phyloP scores from a whole-genome alignment of 2,113 vertebrate species.

The Ctenodactylus gundi region DNA sequence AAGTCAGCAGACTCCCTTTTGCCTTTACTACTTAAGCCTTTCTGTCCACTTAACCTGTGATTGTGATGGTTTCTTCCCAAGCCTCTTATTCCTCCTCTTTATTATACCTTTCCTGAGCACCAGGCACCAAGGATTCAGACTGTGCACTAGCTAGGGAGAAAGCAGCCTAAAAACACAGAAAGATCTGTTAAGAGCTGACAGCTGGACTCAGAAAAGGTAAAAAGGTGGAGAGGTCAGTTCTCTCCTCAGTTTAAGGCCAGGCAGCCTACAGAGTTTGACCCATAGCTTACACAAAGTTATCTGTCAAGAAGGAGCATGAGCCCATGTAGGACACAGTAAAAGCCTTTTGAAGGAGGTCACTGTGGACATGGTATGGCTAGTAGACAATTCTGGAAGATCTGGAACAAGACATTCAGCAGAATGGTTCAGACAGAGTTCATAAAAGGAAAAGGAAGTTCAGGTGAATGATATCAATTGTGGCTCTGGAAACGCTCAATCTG shows the following conservation, averaged over 20 bases:
- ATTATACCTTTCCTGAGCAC: neutral
- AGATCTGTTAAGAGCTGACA: neutral
- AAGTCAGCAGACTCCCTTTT: neutral
- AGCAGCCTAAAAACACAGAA: neutral
- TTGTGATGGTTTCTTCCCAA: neutral
- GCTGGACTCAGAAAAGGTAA: neutral
- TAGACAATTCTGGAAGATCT: neutral
- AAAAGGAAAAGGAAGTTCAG: neutral
- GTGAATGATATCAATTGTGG: neutral
- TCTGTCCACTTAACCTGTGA: neutral
- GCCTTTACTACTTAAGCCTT: neutral
- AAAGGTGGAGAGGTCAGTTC: neutral
- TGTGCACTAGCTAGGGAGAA: neutral
- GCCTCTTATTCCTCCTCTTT: neutral
- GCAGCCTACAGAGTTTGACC: neutral
- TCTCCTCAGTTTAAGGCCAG: neutral
- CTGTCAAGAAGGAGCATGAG: neutral
- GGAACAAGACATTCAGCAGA: neutral
- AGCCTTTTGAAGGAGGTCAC: neutral
- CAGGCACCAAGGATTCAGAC: neutral
- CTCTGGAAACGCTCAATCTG: slow-evolving; percentile 13
- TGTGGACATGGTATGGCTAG: neutral
- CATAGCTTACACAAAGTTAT: neutral
- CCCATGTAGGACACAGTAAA: neutral
- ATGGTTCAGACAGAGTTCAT: neutral